Evolutionary conservation across 2,113 vertebrate species (phyloP).

Genomic region (Pitta sordida): DNA sequence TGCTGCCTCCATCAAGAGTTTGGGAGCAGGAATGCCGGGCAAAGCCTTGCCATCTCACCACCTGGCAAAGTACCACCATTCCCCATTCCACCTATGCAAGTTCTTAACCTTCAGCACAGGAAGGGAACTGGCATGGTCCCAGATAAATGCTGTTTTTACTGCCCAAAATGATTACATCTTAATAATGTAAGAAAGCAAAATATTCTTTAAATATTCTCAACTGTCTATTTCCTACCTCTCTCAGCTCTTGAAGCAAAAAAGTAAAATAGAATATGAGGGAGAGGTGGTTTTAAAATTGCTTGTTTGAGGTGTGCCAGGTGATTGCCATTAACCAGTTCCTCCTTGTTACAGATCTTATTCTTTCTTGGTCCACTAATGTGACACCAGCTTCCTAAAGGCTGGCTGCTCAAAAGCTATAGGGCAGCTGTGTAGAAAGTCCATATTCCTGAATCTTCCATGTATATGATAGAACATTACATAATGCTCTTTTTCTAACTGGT

Average conservation of each 20-base stretch:
- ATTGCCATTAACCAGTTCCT: neutral
- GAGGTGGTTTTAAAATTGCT: neutral
- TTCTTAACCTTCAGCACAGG: neutral
- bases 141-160: neutral
- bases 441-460: neutral
- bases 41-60: rapidly evolving
- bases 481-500: neutral
- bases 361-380: neutral
- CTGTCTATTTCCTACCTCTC: neutral
- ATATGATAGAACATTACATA: neutral
- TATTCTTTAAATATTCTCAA: neutral
- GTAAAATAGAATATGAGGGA: neutral
- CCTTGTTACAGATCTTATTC: neutral
- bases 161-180: neutral
- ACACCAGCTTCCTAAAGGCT: neutral
- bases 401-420: neutral
- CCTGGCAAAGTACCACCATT: neutral
- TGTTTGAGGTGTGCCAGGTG: neutral
- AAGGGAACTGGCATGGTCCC: neutral
- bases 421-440: neutral
- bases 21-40: neutral
- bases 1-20: neutral
- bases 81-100: neutral
- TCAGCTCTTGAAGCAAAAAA: neutral
- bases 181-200: neutral